phyloP scores from a whole-genome alignment of 2,113 vertebrate genomes.

The Onychorhynchus coronatus region DNA sequence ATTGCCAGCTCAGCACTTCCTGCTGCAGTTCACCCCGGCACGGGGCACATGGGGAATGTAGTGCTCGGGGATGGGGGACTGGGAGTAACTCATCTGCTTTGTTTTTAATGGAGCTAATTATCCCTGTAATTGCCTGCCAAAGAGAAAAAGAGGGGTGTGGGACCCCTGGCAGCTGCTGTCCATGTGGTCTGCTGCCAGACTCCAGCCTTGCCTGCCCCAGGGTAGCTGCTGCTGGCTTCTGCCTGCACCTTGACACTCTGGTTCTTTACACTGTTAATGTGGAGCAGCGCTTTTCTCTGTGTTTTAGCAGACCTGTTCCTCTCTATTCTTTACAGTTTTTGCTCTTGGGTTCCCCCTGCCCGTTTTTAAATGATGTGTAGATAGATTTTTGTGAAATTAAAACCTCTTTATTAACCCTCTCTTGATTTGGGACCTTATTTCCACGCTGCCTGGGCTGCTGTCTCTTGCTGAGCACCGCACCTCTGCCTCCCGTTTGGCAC shows the following conservation, averaged over 20 bases:
- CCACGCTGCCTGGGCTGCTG: neutral
- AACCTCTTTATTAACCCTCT: conserved; percentile 76
- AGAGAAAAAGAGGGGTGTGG: neutral
- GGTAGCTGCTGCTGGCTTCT: neutral
- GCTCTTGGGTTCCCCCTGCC: conserved; percentile 53
- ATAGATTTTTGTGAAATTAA: conserved; percentile 76
- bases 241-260: conserved; percentile 46
- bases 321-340: conserved; percentile 62
- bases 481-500: rapidly evolving
- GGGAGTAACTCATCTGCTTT: neutral
- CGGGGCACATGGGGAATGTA: rapidly evolving
- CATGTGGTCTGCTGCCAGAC: neutral
- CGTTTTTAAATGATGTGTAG: conserved; percentile 77
- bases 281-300: conserved; percentile 79
- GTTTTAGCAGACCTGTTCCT: conserved; percentile 83
- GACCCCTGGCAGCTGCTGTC: neutral
- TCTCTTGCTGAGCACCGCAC: neutral
- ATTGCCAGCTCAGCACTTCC: neutral
- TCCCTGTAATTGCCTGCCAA: neutral
- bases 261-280: conserved; percentile 60
- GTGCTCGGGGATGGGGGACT: neutral
- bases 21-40: neutral
- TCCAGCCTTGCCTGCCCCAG: neutral
- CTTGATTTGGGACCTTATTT: conserved; percentile 50
- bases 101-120: neutral